Base-by-base conservation (phyloP, 2,888 invertebrate species). In the Nymphalis urticae region DNA sequence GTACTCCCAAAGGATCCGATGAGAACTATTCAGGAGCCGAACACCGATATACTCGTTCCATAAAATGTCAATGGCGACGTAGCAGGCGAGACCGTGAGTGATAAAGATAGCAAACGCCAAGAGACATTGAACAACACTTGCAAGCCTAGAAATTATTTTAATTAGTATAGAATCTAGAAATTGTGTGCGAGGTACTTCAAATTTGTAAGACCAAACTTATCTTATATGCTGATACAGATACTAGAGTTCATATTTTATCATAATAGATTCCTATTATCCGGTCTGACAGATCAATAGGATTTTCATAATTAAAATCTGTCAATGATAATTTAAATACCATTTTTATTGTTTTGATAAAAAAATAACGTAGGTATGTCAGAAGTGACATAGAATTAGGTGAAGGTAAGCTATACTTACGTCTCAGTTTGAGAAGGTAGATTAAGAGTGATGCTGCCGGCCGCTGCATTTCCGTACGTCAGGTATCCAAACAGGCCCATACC, bases 401-500 rank as follows among this genome's bases (percentile, higher is more conserved):
- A 54, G n/a, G 47, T 21, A 42, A 32, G 19, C 7, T 19, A 10
- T 66, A 87, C 95, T 94, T 88, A 96, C 96, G 93, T 80, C 79
- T 96, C 95, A 2, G 67, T 76, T 0, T 93, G 83, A 0, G 93
- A 85, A 0, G 96, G 96, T 70, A 99, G 89, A 85, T 97, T 97
- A 5, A 98, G 93, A 0, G 98, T 98, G 76, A 99, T 97, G 77
- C 97, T 97, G 64, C 97, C 98, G 64, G 93, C 80, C 0, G 96
- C 94, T 0, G 80, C 78, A 16, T 93, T 86, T 0, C 98, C 98
- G 81, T 96, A 98, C 74, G 96, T 95, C 58, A 98, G 88, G 87
- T 97, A 99, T 0, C 99, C 99, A 81, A 97, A 97, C 69, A 98
- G 95, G 1, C 98, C 98, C 93, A 98, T 95, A 24, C 96, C 95